Base-by-base conservation (phyloP, 2,888 invertebrate genomes). In the Steinernema hermaphroditum region DNA sequence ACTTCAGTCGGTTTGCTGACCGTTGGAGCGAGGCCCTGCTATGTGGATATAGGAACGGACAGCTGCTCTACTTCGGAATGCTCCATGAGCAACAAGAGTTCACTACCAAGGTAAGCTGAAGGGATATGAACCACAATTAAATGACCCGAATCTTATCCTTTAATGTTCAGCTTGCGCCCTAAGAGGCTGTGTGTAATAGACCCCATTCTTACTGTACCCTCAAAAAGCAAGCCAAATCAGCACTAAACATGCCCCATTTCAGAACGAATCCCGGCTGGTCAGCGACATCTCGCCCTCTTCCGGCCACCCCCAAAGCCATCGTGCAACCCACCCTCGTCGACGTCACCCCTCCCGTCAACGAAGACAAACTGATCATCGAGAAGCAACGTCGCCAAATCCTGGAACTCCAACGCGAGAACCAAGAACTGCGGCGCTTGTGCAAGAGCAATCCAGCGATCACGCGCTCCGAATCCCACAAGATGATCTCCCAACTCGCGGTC, bases 311-410 rank as follows among this genome's bases (percentile, higher is more conserved):
- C 76, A 14, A 69, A 76, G 14, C 74, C 78, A 14, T 68, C 77
- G 37, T 32, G 14, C 73, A 77, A 32, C 81, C 78, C 24, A 80
- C 78, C 27, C 73, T 78, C 16, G 76, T 79, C 19, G 78, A 77
- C 70, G 77, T 80, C 2, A 71, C 57, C n/a, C 57, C 70, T 22
- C 44, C 46, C 34, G 44, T 43, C 68, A 32, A 14, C 16, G 1
- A 72, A 16, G 41, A 70, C 24, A 19, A n/a, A 70, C 46, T 27
- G 24, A 68, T 50, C 29, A 81, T 85, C 57, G 83, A 81, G 37
- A 73, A 75, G 8, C 84, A 83, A 57, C 74, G 77, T 54, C 78
- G 78, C n/a, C 81, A 83, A 69, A 84, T 85, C 54, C 79, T 80
- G 16, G 70, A 80, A 34, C 74, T 85, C 68, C 77, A 76, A 22